Base-by-base conservation (phyloP, 2,113 vertebrate species). In the Beaufortia kweichowensis region DNA sequence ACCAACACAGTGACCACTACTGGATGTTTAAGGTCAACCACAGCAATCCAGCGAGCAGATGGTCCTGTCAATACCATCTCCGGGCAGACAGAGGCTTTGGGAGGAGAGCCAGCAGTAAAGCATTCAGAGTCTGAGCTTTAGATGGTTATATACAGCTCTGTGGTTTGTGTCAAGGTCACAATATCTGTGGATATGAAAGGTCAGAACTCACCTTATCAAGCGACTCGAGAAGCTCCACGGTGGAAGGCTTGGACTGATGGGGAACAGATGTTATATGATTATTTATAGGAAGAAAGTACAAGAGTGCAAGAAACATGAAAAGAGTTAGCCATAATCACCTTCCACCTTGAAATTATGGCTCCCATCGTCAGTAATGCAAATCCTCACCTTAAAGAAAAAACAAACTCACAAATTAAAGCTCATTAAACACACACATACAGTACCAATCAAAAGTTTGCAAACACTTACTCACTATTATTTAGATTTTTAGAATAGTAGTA, bases 201-300 rank as follows among this genome's bases (percentile, higher is more conserved):
- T 28, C 26, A 53, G 24, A 15, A 46, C 55, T 55, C 94, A 98
- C 97, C 96, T 98, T 98, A 88, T 98, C 97, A 82, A 98, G 86
- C 84, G 87, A 94, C 90, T 98, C 96, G 88, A 98, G 88, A 84
- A 95, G 88, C 84, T 98, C 95, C 78, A 98, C 91, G 31, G 96
- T 97, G 50, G 95, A 95, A 83, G 91, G 93, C 84, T 96, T 98
- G 64, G 91, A 85, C 96, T 98, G 86, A 29, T n/a, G 10, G 6
- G 79, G 89, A 86, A 78, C 79, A 66, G 79, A 43, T 17, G n/a
- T 69, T 35, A 23, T 3, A 78, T 24, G 19, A 28, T 62, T 50
- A 53, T 10, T 17, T 46, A 85, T 28, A 79, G 76, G 77, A 26
- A 57, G 29, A 2, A 23, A 24, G 11, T 35, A 24, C 8, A 29